Base-by-base conservation (phyloP, 2,113 vertebrate genomes). In the Anoplopoma fimbria region DNA sequence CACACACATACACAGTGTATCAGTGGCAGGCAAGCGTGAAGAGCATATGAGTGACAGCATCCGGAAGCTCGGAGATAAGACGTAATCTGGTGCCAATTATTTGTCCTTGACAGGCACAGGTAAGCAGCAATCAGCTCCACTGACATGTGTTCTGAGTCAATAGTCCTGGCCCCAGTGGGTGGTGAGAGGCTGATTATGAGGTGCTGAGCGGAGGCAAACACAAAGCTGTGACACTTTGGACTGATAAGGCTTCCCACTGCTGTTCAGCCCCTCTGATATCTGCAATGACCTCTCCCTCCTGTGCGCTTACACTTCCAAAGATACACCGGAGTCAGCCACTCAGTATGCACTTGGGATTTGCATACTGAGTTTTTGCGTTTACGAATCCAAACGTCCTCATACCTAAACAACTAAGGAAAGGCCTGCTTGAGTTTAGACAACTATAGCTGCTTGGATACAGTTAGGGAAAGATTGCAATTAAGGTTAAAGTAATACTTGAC, bases 51-150 rank as follows among this genome's bases (percentile, higher is more conserved):
- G 88, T 91, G 92, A 93, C 94, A 93, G 92, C 83, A 75, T 87
- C 87, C 86, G 80, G 91, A 91, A 91, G 84, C 83, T 81, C 33
- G 2, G 85, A 92, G 94, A 95, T 94, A 95, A 94, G 88, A 82
- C 53, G 33, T 93, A 92, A 94, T 94, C 93, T 93, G 90, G 62
- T 77, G 86, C 88, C 94, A 94, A 94, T 95, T 94, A 93, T 94
- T 94, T 92, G 89, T 82, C 72, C 87, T 85, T 71, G 90, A 89
- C 91, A 93, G 90, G 86, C 82, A 29, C 91, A 93, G 90, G 90
- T 90, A 93, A 92, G 85, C 89, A 79, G 85, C 90, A 91, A 87
- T 94, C 93, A 87, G 84, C 89, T 87, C 57, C 85, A 69, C 74
- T 86, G 89, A 92, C 89, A 88, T 91, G 87, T 94, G 91, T 92